Conservation (phyloP, 2,888 invertebrate species). For the Amiota mariae region DNA sequence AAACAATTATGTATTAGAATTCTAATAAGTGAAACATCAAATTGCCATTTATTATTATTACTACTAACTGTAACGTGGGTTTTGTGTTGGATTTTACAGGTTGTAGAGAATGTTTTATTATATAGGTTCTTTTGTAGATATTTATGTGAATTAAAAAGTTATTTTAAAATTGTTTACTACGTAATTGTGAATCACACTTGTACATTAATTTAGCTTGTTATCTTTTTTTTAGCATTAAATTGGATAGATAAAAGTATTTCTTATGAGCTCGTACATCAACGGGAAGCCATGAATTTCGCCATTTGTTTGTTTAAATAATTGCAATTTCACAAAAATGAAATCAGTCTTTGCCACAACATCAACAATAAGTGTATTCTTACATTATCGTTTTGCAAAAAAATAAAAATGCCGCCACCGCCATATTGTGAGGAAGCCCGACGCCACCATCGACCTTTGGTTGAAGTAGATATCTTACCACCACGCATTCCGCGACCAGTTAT, state of each 20-base stretch:
- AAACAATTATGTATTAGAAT: no score
- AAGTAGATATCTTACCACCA: constrained; percentile 63
- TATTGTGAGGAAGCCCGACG: constrained; percentile 58
- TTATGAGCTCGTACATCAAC: constrained; percentile 9
- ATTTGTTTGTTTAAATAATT: constrained; percentile 7
- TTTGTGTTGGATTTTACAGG: no score
- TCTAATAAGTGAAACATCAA: no score
- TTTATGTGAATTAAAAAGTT: not conserved
- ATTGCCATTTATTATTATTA: no score
- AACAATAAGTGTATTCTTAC: not conserved
- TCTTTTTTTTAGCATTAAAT: constrained; percentile 12
- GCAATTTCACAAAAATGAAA: not conserved
- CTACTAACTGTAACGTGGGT: no score
- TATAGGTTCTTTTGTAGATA: no score
- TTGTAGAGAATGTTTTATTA: no score
- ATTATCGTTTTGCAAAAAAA: not conserved
- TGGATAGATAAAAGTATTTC: not conserved
- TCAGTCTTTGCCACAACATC: constrained; percentile 4
- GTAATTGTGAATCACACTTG: constrained; percentile 4
- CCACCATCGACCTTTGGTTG: constrained; percentile 61
- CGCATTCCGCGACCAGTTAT: constrained; percentile 56
- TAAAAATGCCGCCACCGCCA: constrained; percentile 47
- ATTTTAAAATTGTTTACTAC: not conserved
- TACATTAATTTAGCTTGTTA: not conserved
- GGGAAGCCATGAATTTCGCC: not conserved